A percentile compares a stretch with the other conserved stretches of the same genome.
Evolutionary conservation across 2,797 vertebrate species (phyloP).

Genomic region (Eospalax fontanierii): DNA sequence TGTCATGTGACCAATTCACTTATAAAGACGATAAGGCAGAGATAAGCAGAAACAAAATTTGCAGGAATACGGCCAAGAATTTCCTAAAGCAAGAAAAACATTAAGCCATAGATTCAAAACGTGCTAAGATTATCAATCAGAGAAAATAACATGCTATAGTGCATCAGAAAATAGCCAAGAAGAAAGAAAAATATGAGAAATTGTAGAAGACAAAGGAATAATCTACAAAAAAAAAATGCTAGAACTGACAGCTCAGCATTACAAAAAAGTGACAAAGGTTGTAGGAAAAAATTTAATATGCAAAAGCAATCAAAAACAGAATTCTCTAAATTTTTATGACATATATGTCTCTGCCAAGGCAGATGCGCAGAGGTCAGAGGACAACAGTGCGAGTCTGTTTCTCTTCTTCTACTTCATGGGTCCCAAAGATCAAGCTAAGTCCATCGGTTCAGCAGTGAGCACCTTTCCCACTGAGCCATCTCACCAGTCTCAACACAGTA

Average conservation of each 20-base stretch:
- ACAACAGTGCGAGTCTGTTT: neutral
- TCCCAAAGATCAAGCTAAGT: neutral
- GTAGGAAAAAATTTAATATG: constrained; percentile 44
- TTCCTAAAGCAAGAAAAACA: constrained; percentile 43
- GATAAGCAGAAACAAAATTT: neutral
- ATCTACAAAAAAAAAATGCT: neutral
- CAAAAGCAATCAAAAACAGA: neutral
- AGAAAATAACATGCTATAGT: neutral
- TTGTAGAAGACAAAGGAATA: neutral
- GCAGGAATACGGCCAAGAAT: neutral
- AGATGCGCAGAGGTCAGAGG: neutral
- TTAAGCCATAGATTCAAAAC: constrained; percentile 7
- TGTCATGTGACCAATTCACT: neutral
- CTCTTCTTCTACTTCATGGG: neutral
- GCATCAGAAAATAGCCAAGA: neutral
- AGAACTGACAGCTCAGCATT: neutral
- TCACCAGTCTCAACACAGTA: neutral
- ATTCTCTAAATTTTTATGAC: neutral
- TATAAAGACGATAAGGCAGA: constrained; percentile 9
- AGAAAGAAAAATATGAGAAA: constrained; percentile 53
- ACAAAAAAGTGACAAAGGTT: neutral
- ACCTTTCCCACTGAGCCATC: neutral
- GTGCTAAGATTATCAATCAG: neutral
- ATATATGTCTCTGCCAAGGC: neutral
- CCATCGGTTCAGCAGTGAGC: neutral